Conservation (phyloP, 2,797 vertebrate species). For the Mormyrops attenuatus region DNA sequence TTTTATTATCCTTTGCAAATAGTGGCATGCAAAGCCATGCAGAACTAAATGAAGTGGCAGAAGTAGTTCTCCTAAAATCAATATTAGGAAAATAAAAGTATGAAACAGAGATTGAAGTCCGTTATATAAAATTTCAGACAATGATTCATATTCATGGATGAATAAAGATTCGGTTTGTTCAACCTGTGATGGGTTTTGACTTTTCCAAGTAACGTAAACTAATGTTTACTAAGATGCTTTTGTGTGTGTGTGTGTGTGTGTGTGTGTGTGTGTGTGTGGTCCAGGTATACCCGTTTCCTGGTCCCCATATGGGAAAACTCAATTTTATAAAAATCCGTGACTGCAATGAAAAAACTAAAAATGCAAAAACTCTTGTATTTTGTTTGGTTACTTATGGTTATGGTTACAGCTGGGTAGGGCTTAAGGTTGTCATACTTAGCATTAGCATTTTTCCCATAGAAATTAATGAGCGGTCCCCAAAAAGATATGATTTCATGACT, state of each 20-base stretch:
- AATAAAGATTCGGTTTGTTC: not conserved
- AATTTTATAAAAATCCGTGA: not conserved
- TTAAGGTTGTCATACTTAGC: no score
- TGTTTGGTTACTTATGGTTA: no score
- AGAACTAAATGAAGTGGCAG: not conserved
- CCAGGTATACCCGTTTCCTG: not conserved
- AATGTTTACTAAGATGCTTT: not conserved
- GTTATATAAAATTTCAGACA: not conserved
- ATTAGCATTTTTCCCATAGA: not conserved
- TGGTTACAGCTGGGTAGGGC: no score
- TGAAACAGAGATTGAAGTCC: not conserved
- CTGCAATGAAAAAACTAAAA: not conserved
- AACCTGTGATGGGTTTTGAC: not conserved
- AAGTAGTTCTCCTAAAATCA: not conserved
- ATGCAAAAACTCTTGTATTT: not conserved
- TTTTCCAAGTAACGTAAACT: not conserved
- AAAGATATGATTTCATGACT: not conserved
- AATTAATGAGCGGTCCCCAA: not conserved
- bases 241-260: not conserved
- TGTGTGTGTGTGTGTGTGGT: not conserved
- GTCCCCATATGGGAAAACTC: not conserved
- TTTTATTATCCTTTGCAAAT: not conserved
- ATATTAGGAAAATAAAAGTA: not conserved
- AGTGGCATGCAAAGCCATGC: not conserved
- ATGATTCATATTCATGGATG: not conserved